Evolutionary conservation across 2,888 invertebrate genomes (phyloP).

Genomic region (Nomada flava): DNA sequence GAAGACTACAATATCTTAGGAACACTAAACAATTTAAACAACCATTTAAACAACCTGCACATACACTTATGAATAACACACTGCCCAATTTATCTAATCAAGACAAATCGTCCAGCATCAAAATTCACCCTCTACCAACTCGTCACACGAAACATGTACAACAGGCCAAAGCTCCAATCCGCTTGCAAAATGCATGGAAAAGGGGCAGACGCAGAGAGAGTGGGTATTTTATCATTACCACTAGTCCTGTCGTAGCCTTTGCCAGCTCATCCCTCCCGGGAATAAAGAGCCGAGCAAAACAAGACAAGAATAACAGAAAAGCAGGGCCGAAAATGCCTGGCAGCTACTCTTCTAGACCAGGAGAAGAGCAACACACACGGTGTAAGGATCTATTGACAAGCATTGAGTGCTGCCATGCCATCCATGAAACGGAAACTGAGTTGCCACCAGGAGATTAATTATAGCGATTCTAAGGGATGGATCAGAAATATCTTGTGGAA

Average conservation of each 20-base stretch:
- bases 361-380: conserved; percentile 1
- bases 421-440: conserved; percentile 63
- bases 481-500: conserved; percentile 51
- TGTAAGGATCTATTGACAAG: conserved; percentile 53
- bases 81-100: too few relatives aligned
- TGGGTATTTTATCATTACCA: conserved; percentile 13
- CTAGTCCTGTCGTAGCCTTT: conserved; percentile 23
- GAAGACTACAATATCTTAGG: too few relatives aligned
- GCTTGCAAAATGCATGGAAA: background rate
- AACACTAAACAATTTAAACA: too few relatives aligned
- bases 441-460: conserved; percentile 69
- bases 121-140: background rate
- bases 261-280: background rate
- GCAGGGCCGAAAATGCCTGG: conserved; percentile 43
- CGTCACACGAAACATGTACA: background rate
- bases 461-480: conserved; percentile 66
- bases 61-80: too few relatives aligned
- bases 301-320: conserved; percentile 15
- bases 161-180: background rate
- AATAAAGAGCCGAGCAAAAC: conserved; percentile 5
- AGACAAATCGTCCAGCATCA: background rate
- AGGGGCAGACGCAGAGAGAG: background rate
- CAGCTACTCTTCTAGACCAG: conserved; percentile 13
- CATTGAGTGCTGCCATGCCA: conserved; percentile 23
- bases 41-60: too few relatives aligned